Evolutionary conservation across 2,797 vertebrate genomes (phyloP).

Genomic region (Eremophila alpestris): DNA sequence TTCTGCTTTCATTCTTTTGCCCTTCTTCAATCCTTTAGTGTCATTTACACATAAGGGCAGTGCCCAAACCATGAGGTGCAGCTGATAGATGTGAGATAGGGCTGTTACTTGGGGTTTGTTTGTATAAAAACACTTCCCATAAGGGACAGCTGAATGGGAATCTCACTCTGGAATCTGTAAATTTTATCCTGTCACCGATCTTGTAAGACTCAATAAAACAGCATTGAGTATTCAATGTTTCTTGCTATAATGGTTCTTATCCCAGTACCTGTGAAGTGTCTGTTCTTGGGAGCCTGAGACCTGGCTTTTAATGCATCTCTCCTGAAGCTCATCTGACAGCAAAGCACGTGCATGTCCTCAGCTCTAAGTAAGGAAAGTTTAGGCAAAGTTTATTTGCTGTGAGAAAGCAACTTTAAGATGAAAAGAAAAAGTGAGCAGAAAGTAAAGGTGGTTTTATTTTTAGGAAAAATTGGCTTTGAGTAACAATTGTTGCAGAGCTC

Average conservation of each 20-base stretch:
- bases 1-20: background rate
- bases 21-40: background rate
- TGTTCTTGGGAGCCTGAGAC: background rate
- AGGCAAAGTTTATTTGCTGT: background rate
- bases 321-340: background rate
- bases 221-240: background rate
- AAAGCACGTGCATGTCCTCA: background rate
- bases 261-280: background rate
- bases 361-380: background rate
- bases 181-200: background rate
- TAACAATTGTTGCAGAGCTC: background rate
- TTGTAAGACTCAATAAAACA: background rate
- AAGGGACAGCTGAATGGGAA: background rate
- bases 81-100: background rate
- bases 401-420: background rate
- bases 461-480: background rate
- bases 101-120: background rate
- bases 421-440: constrained; percentile 2
- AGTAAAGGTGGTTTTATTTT: background rate
- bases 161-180: background rate
- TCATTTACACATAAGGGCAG: background rate
- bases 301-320: background rate
- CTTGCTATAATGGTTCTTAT: background rate
- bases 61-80: background rate
- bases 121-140: background rate